Conservation (phyloP, 2,113 vertebrate species). For the Archocentrus centrarchus region DNA sequence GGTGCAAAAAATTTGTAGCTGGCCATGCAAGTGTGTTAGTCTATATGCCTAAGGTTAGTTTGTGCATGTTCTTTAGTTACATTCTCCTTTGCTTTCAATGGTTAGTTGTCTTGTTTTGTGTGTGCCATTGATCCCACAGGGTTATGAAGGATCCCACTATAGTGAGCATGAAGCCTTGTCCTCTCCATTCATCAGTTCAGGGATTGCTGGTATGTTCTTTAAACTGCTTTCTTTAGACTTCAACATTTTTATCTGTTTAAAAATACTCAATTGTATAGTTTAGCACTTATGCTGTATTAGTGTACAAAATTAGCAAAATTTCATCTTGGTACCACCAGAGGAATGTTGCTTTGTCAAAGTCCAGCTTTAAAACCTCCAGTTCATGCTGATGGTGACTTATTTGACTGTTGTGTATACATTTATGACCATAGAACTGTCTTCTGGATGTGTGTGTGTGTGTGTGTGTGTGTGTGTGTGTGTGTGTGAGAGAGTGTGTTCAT, state of each 20-base stretch:
- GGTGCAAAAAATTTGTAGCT: constrained; percentile 35
- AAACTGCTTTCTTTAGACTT: neutral
- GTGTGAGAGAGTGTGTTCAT: constrained; percentile 62
- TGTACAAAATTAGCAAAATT: neutral
- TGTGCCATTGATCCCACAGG: constrained; percentile 74
- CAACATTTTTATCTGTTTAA: neutral
- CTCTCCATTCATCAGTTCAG: constrained; percentile 91
- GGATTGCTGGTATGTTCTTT: constrained; percentile 87
- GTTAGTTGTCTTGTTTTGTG: neutral
- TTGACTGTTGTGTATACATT: constrained; percentile 46
- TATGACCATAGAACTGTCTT: constrained; percentile 59
- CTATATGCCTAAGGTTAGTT: neutral
- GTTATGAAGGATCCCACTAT: constrained; percentile 90
- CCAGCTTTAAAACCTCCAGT: constrained; percentile 7
- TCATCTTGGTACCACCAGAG: neutral
- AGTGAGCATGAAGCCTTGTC: constrained; percentile 88
- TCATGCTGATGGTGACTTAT: constrained; percentile 10
- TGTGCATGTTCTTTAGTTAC: neutral
- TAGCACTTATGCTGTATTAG: neutral
- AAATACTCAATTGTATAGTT: neutral
- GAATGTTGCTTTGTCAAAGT: constrained; percentile 2
- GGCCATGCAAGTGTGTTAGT: constrained; percentile 7
- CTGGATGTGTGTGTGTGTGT: constrained; percentile 13
- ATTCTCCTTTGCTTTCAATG: neutral
- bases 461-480: neutral